Conservation (phyloP, 2,888 invertebrate genomes). For the Emesis furor region DNA sequence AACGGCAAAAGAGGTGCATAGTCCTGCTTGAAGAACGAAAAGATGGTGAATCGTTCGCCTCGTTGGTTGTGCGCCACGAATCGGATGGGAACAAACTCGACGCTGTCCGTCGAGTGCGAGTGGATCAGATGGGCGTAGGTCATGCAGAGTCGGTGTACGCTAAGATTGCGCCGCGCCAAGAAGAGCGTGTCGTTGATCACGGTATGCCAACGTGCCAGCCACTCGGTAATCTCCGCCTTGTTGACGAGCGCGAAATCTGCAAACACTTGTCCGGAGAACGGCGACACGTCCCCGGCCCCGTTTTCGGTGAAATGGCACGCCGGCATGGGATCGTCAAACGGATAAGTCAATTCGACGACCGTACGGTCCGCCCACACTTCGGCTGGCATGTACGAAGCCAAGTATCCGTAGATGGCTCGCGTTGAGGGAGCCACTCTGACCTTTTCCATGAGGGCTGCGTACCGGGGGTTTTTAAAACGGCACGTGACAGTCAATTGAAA, state of each 20-base stretch:
- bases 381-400: no score
- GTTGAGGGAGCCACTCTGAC: neutral
- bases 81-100: slow-evolving; percentile 5
- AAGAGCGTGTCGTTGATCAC: neutral
- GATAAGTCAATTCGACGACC: neutral
- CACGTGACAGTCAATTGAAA: neutral
- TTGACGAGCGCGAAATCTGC: neutral
- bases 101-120: slow-evolving; percentile 9
- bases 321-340: slow-evolving; percentile 1
- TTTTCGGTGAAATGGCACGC: neutral
- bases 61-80: neutral
- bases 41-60: slow-evolving; percentile 9
- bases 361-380: neutral
- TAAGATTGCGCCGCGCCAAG: slow-evolving; percentile 2
- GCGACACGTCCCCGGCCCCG: neutral
- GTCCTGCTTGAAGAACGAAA: slow-evolving; percentile 3
- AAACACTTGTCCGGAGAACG: neutral
- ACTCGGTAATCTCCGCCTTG: neutral
- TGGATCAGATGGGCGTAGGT: neutral
- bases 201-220: neutral
- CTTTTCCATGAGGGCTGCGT: neutral
- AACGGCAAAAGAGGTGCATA: slow-evolving; percentile 4
- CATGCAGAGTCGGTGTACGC: slow-evolving; percentile 11
- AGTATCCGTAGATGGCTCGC: no score
- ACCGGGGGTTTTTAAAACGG: neutral